phyloP scores from a whole-genome alignment of 2,113 vertebrate species.

The Platycercus adscitus region DNA sequence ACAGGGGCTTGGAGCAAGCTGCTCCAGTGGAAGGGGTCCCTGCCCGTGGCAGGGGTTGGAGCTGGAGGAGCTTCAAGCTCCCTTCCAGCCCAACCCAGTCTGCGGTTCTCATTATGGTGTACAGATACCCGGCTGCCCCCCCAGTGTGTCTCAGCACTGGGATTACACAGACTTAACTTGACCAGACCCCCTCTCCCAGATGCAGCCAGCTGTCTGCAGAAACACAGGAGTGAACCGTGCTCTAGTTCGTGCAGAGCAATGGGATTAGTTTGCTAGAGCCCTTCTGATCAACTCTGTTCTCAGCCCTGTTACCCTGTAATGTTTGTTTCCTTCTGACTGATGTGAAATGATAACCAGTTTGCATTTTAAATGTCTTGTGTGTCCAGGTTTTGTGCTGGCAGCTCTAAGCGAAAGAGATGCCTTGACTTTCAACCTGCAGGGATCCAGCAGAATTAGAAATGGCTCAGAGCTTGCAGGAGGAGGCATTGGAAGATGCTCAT shows the following conservation, averaged over 20 bases:
- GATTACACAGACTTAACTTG: neutral
- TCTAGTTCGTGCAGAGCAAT: neutral
- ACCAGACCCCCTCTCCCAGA: neutral
- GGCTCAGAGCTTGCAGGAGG: neutral
- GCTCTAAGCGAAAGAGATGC: neutral
- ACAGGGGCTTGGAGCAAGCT: neutral
- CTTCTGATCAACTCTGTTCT: neutral
- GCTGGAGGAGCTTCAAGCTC: neutral
- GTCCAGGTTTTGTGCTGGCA: neutral
- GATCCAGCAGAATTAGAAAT: neutral
- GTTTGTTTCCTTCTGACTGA: neutral
- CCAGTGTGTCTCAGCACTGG: neutral
- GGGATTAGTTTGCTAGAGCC: neutral
- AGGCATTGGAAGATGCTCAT: neutral
- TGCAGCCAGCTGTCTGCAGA: neutral
- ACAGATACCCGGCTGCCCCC: neutral
- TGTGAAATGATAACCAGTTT: neutral
- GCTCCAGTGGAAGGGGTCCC: neutral
- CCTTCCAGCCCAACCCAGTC: neutral
- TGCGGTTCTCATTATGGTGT: neutral
- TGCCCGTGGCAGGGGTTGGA: neutral
- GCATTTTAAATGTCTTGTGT: neutral
- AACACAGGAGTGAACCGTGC: neutral
- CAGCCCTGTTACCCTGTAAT: neutral
- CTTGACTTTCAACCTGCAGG: neutral